Evolutionary conservation across 1,140 invertebrate species (phyloP).

Genomic region (Drosophila sucinea): DNA sequence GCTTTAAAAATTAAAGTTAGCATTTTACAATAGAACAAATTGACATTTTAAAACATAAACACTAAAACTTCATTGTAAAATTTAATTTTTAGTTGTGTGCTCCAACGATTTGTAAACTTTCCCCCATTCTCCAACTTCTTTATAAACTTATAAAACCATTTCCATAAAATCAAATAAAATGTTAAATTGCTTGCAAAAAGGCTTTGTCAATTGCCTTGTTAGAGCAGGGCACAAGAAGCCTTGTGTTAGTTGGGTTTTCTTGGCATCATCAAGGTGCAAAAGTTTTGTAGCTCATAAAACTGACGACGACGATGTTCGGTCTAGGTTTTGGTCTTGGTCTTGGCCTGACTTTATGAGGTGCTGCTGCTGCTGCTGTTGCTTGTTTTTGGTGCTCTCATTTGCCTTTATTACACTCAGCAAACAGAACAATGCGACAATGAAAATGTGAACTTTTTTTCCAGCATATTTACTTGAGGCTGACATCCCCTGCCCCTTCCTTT

Average conservation of each 20-base stretch:
- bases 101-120: neutral
- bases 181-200: constrained; percentile 11
- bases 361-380: neutral
- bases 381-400: neutral
- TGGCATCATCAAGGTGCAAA: constrained; percentile 37
- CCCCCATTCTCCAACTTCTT: neutral
- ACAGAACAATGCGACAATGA: constrained; percentile 13
- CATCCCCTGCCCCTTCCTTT: neutral
- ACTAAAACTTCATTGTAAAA: neutral
- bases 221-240: neutral
- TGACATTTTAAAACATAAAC: too few relatives aligned
- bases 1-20: too few relatives aligned
- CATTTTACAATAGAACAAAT: too few relatives aligned
- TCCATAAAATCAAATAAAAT: constrained; percentile 14
- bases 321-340: constrained; percentile 19
- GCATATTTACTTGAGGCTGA: constrained; percentile 5
- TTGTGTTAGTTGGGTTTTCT: constrained; percentile 10
- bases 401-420: constrained; percentile 6
- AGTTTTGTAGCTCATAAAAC: constrained; percentile 38
- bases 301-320: constrained; percentile 20
- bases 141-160: neutral
- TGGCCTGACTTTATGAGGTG: constrained; percentile 5
- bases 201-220: constrained; percentile 6
- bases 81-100: neutral
- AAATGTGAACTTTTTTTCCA: constrained; percentile 6